Percentiles rank a stretch among this genome's conserved stretches.
These are phyloP conservation scores for Epinotia brunnichana DNA, from an alignment of 2,888 invertebrate species.

Conservation along the genomic window DNA sequence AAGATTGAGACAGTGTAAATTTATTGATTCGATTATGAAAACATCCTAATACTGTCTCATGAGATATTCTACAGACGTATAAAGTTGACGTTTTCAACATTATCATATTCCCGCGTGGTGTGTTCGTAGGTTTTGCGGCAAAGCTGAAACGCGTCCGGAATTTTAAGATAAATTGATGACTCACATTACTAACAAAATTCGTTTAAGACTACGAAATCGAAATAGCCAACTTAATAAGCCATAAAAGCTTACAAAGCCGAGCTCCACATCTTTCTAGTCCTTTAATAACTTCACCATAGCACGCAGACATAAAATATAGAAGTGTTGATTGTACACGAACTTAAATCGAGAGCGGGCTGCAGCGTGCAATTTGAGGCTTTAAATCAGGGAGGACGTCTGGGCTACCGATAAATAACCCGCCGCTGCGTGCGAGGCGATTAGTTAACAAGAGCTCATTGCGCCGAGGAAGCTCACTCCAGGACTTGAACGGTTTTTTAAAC, in stretches of 20 bases:
- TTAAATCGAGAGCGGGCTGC: slow-evolving; percentile 64
- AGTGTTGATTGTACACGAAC: slow-evolving; percentile 64
- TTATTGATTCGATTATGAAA: slow-evolving; percentile 21
- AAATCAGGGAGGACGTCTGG: slow-evolving; percentile 72
- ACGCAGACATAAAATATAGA: slow-evolving; percentile 49
- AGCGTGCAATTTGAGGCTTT: slow-evolving; percentile 79
- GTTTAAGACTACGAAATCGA: neutral
- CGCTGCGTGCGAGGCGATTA: slow-evolving; percentile 67
- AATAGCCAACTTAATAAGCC: neutral
- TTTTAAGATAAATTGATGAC: neutral
- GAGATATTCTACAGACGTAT: neutral
- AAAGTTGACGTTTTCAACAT: neutral
- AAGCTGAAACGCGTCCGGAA: too few species aligned
- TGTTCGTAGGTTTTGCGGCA: neutral
- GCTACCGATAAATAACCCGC: slow-evolving; percentile 80
- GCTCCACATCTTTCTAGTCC: slow-evolving; percentile 20
- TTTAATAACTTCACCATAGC: slow-evolving; percentile 42
- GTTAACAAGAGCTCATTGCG: slow-evolving; percentile 71
- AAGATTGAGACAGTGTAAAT: neutral
- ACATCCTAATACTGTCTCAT: slow-evolving; percentile 1
- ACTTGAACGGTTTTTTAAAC: slow-evolving; percentile 4
- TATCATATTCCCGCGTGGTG: neutral
- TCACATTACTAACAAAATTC: neutral
- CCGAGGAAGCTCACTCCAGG: slow-evolving; percentile 44
- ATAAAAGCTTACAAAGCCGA: neutral